Conservation (phyloP, 2,113 vertebrate genomes). For the Oncorhynchus tshawytscha region DNA sequence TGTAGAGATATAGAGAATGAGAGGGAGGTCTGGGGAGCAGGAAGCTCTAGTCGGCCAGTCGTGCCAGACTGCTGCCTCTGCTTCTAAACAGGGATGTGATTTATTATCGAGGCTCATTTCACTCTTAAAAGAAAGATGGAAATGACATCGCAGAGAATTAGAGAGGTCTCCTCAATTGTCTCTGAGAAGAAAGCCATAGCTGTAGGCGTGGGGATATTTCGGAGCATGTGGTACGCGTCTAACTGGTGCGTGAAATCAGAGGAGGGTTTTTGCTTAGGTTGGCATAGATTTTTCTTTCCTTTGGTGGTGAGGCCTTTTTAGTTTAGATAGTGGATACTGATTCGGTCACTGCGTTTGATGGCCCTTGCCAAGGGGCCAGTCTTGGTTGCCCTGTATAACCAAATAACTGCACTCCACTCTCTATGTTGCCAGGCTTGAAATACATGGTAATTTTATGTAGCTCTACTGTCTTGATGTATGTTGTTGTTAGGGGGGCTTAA, state of each 20-base stretch:
- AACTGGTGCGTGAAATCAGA: slow-evolving; percentile 28
- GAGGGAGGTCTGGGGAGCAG: slow-evolving; percentile 63
- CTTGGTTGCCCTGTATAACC: not conserved
- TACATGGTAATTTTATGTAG: slow-evolving; percentile 7
- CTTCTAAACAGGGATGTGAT: slow-evolving; percentile 73
- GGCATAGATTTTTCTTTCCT: not conserved
- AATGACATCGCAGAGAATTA: slow-evolving; percentile 59
- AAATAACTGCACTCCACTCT: not conserved
- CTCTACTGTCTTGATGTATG: slow-evolving; percentile 21
- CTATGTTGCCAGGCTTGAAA: slow-evolving; percentile 15
- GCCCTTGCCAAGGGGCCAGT: not conserved
- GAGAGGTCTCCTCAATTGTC: slow-evolving; percentile 50
- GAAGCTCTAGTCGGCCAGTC: slow-evolving; percentile 61
- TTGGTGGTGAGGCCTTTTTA: not conserved
- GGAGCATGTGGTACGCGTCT: slow-evolving; percentile 43
- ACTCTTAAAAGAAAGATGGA: slow-evolving; percentile 36
- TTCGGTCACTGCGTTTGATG: not conserved
- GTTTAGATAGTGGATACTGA: not conserved
- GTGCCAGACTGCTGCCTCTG: slow-evolving; percentile 60
- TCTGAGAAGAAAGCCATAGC: slow-evolving; percentile 38
- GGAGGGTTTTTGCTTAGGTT: slow-evolving; percentile 16
- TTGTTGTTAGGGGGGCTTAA: slow-evolving; percentile 44
- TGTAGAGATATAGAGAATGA: slow-evolving; percentile 65
- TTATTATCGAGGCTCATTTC: slow-evolving; percentile 62
- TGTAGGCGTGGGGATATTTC: slow-evolving; percentile 35